A percentile compares a stretch with the other conserved stretches of the same genome.
Conservation (phyloP, 2,888 invertebrate genomes). For the Plagiodera versicolora region DNA sequence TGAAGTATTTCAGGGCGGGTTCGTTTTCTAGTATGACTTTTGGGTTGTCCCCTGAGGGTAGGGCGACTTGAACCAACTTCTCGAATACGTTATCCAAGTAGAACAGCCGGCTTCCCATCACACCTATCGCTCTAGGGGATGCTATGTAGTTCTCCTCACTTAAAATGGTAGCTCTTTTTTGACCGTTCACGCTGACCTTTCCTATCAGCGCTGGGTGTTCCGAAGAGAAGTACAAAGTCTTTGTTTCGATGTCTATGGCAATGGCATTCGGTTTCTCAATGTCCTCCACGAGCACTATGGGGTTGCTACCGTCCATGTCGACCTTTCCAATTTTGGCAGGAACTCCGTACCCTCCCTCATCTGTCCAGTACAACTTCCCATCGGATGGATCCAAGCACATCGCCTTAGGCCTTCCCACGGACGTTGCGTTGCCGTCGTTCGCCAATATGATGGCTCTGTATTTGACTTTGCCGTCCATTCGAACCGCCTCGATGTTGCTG, state of each 20-base stretch:
- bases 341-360: slow-evolving; percentile 89
- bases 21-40: slow-evolving; percentile 81
- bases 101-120: slow-evolving; percentile 80
- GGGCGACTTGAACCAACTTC: slow-evolving; percentile 81
- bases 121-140: slow-evolving; percentile 78
- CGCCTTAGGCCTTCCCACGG: slow-evolving; percentile 85
- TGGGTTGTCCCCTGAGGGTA: slow-evolving; percentile 78
- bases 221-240: slow-evolving; percentile 86
- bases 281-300: slow-evolving; percentile 71
- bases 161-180: slow-evolving; percentile 67
- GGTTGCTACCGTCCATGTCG: slow-evolving; percentile 89
- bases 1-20: slow-evolving; percentile 82
- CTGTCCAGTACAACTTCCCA: slow-evolving; percentile 95
- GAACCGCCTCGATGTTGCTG: slow-evolving; percentile 87
- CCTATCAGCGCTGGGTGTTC: slow-evolving; percentile 72
- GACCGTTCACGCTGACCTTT: slow-evolving; percentile 74
- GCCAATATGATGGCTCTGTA: slow-evolving; percentile 84
- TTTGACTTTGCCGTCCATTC: slow-evolving; percentile 81
- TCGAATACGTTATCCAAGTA: slow-evolving; percentile 89
- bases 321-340: slow-evolving; percentile 87
- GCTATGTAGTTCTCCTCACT: slow-evolving; percentile 72
- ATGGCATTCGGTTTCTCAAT: slow-evolving; percentile 81
- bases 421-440: slow-evolving; percentile 83
- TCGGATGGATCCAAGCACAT: slow-evolving; percentile 91
- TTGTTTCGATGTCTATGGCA: slow-evolving; percentile 79